A percentile compares a stretch with the other conserved stretches of the same genome.
These are phyloP conservation scores for Mola mola DNA, from an alignment of 2,113 vertebrate species.

Conservation along the genomic window DNA sequence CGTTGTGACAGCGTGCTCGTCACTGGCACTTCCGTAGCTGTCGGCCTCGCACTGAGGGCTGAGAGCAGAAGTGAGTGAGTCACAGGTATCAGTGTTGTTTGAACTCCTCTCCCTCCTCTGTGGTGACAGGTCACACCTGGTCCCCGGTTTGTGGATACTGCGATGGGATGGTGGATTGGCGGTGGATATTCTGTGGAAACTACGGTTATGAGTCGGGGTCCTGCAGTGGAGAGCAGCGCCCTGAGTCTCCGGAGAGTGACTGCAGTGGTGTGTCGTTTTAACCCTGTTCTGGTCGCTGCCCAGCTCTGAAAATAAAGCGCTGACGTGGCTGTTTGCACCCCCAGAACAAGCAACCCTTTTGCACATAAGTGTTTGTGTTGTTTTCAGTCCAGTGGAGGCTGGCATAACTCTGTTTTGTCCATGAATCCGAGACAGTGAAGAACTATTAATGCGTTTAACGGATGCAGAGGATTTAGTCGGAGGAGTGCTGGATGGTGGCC, in stretches of 20 bases:
- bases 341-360: constrained; percentile 5
- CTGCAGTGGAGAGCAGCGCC: neutral
- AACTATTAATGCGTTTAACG: neutral
- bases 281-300: constrained; percentile 6
- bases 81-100: neutral
- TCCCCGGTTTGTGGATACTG: constrained; percentile 4
- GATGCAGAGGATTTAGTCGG: constrained; percentile 9
- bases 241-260: constrained; percentile 14
- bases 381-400: constrained; percentile 6
- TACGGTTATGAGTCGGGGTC: accelerated
- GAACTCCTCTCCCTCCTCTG: constrained; percentile 16
- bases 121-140: constrained; percentile 15
- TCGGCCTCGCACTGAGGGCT: neutral
- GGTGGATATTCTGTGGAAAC: constrained; percentile 9
- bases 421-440: constrained; percentile 5
- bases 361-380: constrained; percentile 3
- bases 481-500: constrained; percentile 16
- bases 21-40: constrained; percentile 2
- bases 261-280: neutral
- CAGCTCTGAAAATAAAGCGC: neutral
- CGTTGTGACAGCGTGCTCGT: neutral
- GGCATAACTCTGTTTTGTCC: constrained; percentile 6
- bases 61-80: neutral
- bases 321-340: neutral
- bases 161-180: constrained; percentile 12